These are phyloP conservation scores for Ellobium chinense DNA, from an alignment of 2,888 invertebrate genomes.

Conservation along the genomic window DNA sequence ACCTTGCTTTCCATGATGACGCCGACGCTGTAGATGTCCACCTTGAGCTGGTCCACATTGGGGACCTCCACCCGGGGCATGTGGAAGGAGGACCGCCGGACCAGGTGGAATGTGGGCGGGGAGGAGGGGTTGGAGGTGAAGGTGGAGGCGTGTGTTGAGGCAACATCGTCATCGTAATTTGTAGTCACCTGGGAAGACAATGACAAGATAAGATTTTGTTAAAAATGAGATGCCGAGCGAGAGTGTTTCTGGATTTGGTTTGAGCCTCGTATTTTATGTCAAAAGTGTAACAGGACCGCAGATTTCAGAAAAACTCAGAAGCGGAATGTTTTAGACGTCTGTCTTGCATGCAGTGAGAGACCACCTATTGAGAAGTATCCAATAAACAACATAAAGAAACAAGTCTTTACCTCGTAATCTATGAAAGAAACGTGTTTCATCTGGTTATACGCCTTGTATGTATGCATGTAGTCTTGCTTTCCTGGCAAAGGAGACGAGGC, in stretches of 20 bases:
- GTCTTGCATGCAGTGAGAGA: too few species aligned
- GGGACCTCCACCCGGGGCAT: slow-evolving; percentile 37
- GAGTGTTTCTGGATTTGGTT: too few species aligned
- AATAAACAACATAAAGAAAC: too few species aligned
- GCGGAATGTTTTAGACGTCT: too few species aligned
- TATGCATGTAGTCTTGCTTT: background rate
- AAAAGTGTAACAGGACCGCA: too few species aligned
- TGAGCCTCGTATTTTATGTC: too few species aligned
- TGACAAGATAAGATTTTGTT: too few species aligned
- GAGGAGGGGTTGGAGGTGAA: slow-evolving; percentile 27
- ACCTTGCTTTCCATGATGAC: slow-evolving; percentile 70
- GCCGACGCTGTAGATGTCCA: slow-evolving; percentile 71
- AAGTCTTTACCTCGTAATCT: slow-evolving; percentile 40
- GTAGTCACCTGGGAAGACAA: slow-evolving; percentile 40
- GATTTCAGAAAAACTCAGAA: too few species aligned
- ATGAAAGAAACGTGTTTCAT: slow-evolving; percentile 13
- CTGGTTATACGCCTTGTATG: background rate
- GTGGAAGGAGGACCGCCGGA: slow-evolving; percentile 44
- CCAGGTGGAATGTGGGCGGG: slow-evolving; percentile 46
- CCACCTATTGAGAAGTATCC: too few species aligned
- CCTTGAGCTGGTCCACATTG: slow-evolving; percentile 54
- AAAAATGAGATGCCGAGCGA: too few species aligned
- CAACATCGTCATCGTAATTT: slow-evolving; percentile 41
- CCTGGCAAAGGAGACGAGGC: too few species aligned
- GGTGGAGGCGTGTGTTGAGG: slow-evolving; percentile 35